Percentiles rank a stretch among this genome's conserved stretches.
Conservation (phyloP, 2,797 vertebrate genomes). For the Melanotaenia pygmaea region DNA sequence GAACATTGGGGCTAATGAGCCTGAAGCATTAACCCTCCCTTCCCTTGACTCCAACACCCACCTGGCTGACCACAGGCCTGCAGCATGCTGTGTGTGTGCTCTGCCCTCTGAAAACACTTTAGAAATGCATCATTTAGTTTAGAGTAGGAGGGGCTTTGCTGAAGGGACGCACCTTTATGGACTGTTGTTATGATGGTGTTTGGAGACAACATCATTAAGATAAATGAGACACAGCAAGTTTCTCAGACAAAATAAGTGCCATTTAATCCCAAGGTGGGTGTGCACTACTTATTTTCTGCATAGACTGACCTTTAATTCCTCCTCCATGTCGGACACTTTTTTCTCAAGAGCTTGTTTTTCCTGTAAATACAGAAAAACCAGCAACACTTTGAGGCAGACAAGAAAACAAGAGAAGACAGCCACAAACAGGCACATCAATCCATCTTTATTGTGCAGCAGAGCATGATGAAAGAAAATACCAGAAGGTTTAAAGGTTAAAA, state of each 20-base stretch:
- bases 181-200: slow-evolving; percentile 28
- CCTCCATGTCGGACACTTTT: slow-evolving; percentile 96
- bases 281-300: slow-evolving; percentile 6
- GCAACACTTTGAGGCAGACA: slow-evolving; percentile 9
- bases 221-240: slow-evolving; percentile 30
- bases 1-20: slow-evolving; percentile 72
- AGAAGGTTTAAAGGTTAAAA: slow-evolving; percentile 24
- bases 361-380: slow-evolving; percentile 72
- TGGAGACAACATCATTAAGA: slow-evolving; percentile 8
- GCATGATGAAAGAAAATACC: slow-evolving; percentile 7
- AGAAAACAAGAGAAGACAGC: background rate
- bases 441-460: slow-evolving; percentile 10
- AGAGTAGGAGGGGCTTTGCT: slow-evolving; percentile 28
- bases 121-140: slow-evolving; percentile 53
- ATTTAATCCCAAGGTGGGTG: slow-evolving; percentile 22
- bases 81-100: slow-evolving; percentile 26
- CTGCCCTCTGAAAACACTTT: slow-evolving; percentile 49
- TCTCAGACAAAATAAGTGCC: slow-evolving; percentile 22
- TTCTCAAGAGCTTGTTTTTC: slow-evolving; percentile 93
- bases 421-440: background rate
- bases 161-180: slow-evolving; percentile 24
- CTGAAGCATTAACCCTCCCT: slow-evolving; percentile 70
- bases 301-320: slow-evolving; percentile 94
- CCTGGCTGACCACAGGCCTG: slow-evolving; percentile 56
- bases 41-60: slow-evolving; percentile 66